Percentiles rank a stretch among this genome's conserved stretches.
phyloP scores from a whole-genome alignment of 2,888 invertebrate species.

The Ormia ochracea region DNA sequence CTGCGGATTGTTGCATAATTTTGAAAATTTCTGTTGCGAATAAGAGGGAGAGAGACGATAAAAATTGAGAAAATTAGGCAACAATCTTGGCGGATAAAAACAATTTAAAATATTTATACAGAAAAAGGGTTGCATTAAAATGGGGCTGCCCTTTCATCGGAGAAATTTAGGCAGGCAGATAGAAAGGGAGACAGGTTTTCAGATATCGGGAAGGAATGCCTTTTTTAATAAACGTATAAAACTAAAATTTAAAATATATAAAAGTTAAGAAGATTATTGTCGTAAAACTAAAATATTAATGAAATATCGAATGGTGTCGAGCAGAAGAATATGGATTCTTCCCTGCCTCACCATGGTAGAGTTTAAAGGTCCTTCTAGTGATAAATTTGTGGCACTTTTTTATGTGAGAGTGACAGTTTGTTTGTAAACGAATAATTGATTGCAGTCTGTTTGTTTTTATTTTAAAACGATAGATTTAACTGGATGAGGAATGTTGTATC shows the following conservation, averaged over 20 bases:
- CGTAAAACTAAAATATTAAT: conserved; percentile 9
- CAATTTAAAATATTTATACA: conserved; percentile 18
- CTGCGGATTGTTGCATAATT: conserved; percentile 13
- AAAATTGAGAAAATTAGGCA: conserved; percentile 16
- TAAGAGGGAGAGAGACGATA: background rate
- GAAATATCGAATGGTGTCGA: conserved; percentile 43
- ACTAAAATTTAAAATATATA: background rate
- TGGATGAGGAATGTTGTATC: conserved; percentile 71
- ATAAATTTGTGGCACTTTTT: conserved; percentile 65
- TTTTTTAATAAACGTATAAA: background rate
- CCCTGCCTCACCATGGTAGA: background rate
- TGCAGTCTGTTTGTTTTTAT: background rate
- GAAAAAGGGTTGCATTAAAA: conserved; percentile 9
- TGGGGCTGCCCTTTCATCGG: background rate
- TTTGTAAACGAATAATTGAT: conserved; percentile 32
- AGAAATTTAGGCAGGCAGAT: background rate
- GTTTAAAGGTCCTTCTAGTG: conserved; percentile 2
- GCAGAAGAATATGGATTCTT: background rate
- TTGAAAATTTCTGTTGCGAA: conserved; percentile 1
- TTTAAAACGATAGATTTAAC: conserved; percentile 63
- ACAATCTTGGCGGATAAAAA: conserved; percentile 22
- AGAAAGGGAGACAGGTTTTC: background rate
- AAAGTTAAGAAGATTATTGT: background rate
- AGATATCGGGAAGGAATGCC: background rate
- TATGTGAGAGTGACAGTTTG: conserved; percentile 45